Conservation (phyloP, 2,888 invertebrate genomes). For the Patella ulyssiponensis region DNA sequence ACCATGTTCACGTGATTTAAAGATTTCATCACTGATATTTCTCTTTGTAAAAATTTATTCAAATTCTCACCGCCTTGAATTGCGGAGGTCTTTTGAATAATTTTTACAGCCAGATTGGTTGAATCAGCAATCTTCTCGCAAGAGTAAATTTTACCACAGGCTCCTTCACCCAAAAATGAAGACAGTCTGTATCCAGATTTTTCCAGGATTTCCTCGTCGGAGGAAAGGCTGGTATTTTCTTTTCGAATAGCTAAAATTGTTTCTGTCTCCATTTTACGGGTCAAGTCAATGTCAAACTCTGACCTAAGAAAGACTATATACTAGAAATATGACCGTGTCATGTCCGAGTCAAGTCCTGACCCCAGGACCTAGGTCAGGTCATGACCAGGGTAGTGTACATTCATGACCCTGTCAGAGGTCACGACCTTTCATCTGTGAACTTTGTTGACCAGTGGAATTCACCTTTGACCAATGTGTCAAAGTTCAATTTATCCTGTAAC, state of each 20-base stretch:
- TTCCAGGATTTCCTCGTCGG: background rate
- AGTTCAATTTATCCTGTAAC: background rate
- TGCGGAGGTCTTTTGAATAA: background rate
- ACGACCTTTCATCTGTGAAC: background rate
- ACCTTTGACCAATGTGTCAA: background rate
- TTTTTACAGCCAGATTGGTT: background rate
- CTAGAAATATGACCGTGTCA: background rate
- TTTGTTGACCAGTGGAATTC: background rate
- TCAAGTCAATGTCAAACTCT: background rate
- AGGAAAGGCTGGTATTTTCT: no score
- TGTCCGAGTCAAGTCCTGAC: background rate
- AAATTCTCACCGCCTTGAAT: background rate
- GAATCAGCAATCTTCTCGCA: conserved; percentile 1
- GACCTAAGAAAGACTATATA: background rate
- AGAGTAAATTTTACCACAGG: conserved; percentile 6
- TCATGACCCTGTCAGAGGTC: background rate
- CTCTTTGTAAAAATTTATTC: background rate
- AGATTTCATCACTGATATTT: background rate
- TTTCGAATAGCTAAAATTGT: background rate
- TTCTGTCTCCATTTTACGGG: background rate
- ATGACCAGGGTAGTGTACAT: background rate
- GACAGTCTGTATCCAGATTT: conserved; percentile 1
- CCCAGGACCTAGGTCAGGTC: background rate
- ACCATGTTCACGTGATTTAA: conserved; percentile 2
- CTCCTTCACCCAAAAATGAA: conserved; percentile 2